Evolutionary conservation across 2,113 vertebrate species (phyloP).

Genomic region (Himantopus leucocephalus): DNA sequence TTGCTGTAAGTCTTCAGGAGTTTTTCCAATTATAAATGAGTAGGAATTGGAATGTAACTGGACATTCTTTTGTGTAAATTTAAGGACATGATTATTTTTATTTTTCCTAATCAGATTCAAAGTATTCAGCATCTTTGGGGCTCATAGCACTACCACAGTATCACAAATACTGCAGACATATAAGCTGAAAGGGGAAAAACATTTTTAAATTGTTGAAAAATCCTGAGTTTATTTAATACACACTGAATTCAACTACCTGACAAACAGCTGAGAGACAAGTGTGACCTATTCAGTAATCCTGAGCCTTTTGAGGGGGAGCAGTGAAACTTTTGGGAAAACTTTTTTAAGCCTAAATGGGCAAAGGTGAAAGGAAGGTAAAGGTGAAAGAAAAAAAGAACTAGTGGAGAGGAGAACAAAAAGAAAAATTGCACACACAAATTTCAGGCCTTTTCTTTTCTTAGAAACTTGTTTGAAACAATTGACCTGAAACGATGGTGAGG

Average conservation of each 20-base stretch:
- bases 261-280: background rate
- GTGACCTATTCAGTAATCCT: background rate
- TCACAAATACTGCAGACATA: background rate
- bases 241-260: background rate
- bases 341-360: background rate
- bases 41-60: background rate
- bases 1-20: background rate
- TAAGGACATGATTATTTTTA: background rate
- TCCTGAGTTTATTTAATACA: background rate
- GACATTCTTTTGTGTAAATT: background rate
- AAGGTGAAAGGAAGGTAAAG: background rate
- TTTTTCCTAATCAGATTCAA: background rate
- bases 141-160: background rate
- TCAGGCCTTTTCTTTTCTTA: background rate
- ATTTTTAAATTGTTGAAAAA: background rate
- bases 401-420: background rate
- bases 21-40: background rate
- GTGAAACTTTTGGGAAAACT: background rate
- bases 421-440: background rate
- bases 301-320: background rate
- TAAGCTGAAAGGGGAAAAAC: background rate
- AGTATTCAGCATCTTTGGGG: background rate
- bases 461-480: background rate
- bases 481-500: background rate
- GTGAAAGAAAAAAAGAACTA: background rate